Conservation (phyloP, 2,113 vertebrate genomes). For the Mesocricetus auratus region DNA sequence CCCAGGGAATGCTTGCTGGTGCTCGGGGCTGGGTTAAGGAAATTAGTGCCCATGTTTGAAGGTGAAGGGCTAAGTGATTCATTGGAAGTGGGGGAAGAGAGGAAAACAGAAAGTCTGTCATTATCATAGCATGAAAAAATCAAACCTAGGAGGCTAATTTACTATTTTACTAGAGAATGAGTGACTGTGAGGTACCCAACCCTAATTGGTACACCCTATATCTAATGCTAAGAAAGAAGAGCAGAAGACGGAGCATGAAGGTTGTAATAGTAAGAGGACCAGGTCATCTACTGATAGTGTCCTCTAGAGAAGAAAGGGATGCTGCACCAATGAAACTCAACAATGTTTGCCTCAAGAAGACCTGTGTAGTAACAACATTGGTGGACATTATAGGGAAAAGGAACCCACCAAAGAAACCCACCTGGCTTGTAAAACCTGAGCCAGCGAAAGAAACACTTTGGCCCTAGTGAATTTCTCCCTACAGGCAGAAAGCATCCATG, state of each 20-base stretch:
- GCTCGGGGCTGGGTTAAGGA: neutral
- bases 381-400: too few species aligned
- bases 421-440: too few species aligned
- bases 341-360: neutral
- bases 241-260: too few species aligned
- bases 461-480: too few species aligned
- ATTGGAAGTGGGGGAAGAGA: neutral
- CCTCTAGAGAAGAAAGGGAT: too few species aligned
- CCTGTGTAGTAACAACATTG: too few species aligned
- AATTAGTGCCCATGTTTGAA: neutral
- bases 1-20: neutral
- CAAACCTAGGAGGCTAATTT: neutral
- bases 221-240: neutral
- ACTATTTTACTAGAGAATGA: neutral
- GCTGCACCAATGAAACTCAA: neutral
- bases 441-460: too few species aligned
- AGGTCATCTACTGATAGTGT: neutral
- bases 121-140: neutral
- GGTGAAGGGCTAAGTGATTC: neutral
- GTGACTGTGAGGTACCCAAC: neutral
- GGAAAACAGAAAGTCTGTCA: neutral
- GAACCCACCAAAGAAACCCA: too few species aligned
- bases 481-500: neutral
- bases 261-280: neutral
- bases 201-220: neutral